Conservation (phyloP, 2,113 vertebrate genomes). For the Proterorhinus semilunaris region DNA sequence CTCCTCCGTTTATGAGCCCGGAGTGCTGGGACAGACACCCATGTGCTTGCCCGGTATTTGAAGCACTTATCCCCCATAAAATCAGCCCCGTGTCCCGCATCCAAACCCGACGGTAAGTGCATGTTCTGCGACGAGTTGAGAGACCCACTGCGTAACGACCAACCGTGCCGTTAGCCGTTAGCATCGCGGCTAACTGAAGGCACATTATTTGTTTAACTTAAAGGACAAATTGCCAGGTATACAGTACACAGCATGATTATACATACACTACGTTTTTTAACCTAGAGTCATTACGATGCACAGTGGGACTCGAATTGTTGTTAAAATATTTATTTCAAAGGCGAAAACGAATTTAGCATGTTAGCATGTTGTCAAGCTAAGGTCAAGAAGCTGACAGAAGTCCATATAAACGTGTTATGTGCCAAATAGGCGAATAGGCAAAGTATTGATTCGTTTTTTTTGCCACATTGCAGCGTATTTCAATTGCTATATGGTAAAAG, state of each 20-base stretch:
- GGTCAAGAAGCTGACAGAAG: constrained; percentile 66
- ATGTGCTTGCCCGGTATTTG: background rate
- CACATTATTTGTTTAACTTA: background rate
- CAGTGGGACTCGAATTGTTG: background rate
- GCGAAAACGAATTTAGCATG: constrained; percentile 13
- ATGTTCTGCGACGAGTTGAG: constrained; percentile 17
- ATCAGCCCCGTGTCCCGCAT: background rate
- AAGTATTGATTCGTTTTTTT: background rate
- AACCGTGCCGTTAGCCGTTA: constrained; percentile 51
- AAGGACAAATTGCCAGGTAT: too few relatives aligned
- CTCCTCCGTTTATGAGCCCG: constrained; percentile 33
- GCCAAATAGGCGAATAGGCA: background rate
- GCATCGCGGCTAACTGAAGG: constrained; percentile 38
- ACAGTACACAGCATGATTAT: background rate
- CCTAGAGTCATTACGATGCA: background rate
- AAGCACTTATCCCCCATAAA: constrained; percentile 11
- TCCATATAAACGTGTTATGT: constrained; percentile 12
- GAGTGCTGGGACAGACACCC: constrained; percentile 26
- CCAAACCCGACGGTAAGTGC: constrained; percentile 38
- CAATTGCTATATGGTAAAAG: background rate
- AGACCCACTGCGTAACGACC: constrained; percentile 50
- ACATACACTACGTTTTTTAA: background rate
- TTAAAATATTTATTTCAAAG: constrained; percentile 3
- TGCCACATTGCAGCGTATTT: too few relatives aligned
- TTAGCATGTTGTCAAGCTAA: constrained; percentile 67